Evolutionary conservation across 2,797 vertebrate genomes (phyloP).

Genomic region (Acrocephalus scirpaceus): DNA sequence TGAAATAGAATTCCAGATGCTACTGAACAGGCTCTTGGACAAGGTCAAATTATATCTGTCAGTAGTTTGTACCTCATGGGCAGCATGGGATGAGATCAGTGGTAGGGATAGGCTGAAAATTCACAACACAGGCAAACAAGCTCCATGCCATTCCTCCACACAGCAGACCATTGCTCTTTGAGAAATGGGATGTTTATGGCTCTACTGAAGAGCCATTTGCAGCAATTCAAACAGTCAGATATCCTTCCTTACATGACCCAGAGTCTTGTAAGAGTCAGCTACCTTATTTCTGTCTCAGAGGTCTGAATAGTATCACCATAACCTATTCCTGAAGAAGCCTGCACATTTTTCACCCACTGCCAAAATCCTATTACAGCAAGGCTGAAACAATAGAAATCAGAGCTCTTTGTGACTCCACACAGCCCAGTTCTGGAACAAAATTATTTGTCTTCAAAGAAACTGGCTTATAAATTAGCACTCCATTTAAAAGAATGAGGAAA

Average conservation of each 20-base stretch:
- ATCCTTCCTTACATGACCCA: neutral
- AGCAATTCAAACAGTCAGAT: neutral
- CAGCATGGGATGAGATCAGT: neutral
- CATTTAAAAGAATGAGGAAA: neutral
- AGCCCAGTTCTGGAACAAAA: neutral
- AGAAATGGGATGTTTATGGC: neutral
- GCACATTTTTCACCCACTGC: neutral
- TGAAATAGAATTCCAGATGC: neutral
- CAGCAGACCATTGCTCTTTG: neutral
- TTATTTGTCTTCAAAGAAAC: neutral
- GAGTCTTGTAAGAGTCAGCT: neutral
- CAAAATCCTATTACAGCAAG: neutral
- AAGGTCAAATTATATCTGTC: neutral
- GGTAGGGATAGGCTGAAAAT: neutral
- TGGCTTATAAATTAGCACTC: neutral
- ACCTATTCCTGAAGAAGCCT: neutral
- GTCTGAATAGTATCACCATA: neutral
- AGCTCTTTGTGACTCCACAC: neutral
- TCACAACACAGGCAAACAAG: neutral
- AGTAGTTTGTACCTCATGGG: neutral
- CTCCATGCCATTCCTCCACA: neutral
- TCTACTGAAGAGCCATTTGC: neutral
- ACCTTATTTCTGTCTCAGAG: neutral
- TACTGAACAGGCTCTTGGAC: neutral
- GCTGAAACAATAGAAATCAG: neutral